Evolutionary conservation across 2,113 vertebrate genomes (phyloP).

Genomic region (Misgurnus mizolepis): DNA sequence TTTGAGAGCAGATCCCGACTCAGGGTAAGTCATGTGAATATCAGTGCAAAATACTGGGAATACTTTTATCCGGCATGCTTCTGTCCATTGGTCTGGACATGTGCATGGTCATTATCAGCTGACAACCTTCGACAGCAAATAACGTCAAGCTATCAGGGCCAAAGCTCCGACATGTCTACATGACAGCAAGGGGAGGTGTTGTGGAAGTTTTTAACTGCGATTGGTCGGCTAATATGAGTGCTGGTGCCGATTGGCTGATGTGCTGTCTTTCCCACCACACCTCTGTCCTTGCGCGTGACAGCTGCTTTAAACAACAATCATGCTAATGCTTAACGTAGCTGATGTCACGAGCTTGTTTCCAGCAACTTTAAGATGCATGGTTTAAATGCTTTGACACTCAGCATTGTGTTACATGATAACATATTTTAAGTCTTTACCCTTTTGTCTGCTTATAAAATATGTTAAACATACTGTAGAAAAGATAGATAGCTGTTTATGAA

Average conservation of each 20-base stretch:
- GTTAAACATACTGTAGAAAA: too few species aligned
- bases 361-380: not conserved
- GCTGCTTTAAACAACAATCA: not conserved
- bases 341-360: not conserved
- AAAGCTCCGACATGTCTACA: conserved; percentile 2
- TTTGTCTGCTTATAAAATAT: too few species aligned
- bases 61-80: not conserved
- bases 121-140: conserved; percentile 2
- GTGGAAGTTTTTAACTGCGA: conserved; percentile 4
- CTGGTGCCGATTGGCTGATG: conserved; percentile 4
- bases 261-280: conserved; percentile 5
- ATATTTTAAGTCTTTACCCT: too few species aligned
- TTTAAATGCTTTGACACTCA: too few species aligned
- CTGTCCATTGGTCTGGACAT: not conserved
- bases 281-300: not conserved
- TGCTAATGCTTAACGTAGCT: not conserved
- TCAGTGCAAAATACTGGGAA: not conserved
- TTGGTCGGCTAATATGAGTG: conserved; percentile 25
- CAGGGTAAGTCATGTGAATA: conserved; percentile 79
- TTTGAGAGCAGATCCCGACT: conserved; percentile 80
- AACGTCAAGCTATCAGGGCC: not conserved
- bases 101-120: not conserved
- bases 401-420: too few species aligned
- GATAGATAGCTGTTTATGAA: too few species aligned
- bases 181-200: conserved; percentile 21